Evolutionary conservation across 2,113 vertebrate genomes (phyloP).

Genomic region (Prochilodus magdalenae): DNA sequence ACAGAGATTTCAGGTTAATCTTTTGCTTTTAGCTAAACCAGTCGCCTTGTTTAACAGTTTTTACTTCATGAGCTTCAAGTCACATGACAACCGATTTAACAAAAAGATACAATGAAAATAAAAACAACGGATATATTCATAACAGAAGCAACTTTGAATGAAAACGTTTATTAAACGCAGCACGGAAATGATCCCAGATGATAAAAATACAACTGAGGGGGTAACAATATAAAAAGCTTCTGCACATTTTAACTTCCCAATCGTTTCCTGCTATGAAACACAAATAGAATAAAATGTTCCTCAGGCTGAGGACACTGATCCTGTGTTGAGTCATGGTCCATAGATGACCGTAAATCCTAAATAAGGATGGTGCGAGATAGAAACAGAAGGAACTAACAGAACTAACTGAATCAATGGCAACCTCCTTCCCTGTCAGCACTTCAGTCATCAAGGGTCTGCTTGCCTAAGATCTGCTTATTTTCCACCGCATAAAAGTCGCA

Average conservation of each 20-base stretch:
- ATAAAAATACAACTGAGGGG: slow-evolving; percentile 19
- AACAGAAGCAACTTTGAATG: background rate
- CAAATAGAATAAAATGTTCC: background rate
- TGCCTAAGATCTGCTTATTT: background rate
- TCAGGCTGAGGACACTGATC: background rate
- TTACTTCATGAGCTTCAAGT: background rate
- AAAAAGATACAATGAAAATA: background rate
- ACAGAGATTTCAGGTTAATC: slow-evolving; percentile 16
- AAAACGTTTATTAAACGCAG: slow-evolving; percentile 29
- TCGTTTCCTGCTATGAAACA: slow-evolving; percentile 32
- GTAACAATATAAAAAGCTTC: slow-evolving; percentile 30
- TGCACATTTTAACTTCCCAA: slow-evolving; percentile 4
- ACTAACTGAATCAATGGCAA: slow-evolving; percentile 25
- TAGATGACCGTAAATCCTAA: slow-evolving; percentile 20
- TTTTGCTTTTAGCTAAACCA: background rate
- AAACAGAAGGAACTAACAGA: slow-evolving; percentile 14
- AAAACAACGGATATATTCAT: background rate
- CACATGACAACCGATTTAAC: background rate
- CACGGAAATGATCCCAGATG: slow-evolving; percentile 13
- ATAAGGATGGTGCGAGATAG: slow-evolving; percentile 17
- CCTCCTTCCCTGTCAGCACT: background rate
- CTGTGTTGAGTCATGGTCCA: slow-evolving; percentile 12
- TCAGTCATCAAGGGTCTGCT: background rate
- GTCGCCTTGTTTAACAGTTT: background rate
- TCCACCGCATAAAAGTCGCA: background rate